These are phyloP conservation scores for Vulpes ferrilata DNA, from an alignment of 2,113 vertebrate species.

Conservation along the genomic window DNA sequence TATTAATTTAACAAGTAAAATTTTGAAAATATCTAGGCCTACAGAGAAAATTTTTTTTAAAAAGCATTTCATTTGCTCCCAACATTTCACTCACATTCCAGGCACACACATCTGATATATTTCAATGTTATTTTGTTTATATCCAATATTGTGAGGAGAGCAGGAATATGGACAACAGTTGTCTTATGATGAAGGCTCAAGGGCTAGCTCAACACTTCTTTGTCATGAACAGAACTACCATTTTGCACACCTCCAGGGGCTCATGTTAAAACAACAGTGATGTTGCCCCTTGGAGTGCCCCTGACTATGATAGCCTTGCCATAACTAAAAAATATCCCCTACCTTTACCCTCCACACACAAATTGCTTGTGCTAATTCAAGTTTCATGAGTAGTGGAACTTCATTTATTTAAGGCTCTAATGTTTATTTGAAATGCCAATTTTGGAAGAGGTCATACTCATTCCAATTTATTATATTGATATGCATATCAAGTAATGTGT, in stretches of 20 bases:
- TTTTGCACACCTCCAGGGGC: not conserved
- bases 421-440: slow-evolving; percentile 16
- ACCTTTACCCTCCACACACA: not conserved
- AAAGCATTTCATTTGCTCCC: not conserved
- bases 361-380: not conserved
- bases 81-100: not conserved
- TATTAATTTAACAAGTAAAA: not conserved
- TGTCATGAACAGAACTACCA: not conserved
- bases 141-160: not conserved
- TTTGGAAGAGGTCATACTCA: not conserved
- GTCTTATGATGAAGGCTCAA: not conserved
- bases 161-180: not conserved
- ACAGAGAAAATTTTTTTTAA: not conserved
- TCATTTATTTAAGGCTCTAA: not conserved
- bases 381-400: not conserved
- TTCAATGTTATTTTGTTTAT: not conserved
- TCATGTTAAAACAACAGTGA: not conserved
- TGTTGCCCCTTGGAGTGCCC: not conserved
- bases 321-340: not conserved
- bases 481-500: not conserved
- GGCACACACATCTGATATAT: not conserved
- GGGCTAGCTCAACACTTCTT: not conserved
- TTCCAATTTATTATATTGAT: not conserved
- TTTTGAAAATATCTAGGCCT: not conserved
- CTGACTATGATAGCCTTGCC: not conserved